Conservation (phyloP, 2,113 vertebrate species). For the Nettapus auritus region DNA sequence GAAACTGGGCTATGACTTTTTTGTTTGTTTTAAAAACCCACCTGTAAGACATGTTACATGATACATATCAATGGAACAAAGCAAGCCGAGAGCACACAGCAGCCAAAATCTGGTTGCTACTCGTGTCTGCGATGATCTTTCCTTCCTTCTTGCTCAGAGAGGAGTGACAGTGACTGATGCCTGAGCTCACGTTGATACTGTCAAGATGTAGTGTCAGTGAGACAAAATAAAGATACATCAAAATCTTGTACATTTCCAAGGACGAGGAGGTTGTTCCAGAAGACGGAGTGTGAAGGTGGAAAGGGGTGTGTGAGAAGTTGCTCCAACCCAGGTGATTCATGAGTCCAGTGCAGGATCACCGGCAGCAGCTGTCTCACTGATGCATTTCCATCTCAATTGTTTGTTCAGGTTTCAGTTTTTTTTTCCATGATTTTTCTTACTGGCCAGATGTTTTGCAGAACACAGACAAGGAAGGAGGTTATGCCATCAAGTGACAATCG, state of each 20-base stretch:
- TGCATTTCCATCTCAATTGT: constrained; percentile 7
- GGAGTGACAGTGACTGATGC: background rate
- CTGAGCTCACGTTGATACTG: background rate
- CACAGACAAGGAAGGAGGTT: constrained; percentile 4
- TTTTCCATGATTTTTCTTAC: constrained; percentile 30
- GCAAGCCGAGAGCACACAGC: background rate
- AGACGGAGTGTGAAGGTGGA: constrained; percentile 9
- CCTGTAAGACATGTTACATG: background rate
- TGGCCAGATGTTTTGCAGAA: constrained; percentile 49
- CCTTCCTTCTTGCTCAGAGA: background rate
- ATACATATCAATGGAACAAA: background rate
- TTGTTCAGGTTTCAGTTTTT: constrained; percentile 5
- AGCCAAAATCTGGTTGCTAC: background rate
- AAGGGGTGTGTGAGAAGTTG: background rate
- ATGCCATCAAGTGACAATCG: constrained; percentile 7
- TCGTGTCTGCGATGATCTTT: background rate
- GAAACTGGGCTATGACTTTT: background rate
- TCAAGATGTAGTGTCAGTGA: background rate
- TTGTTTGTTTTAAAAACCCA: background rate
- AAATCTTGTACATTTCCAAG: constrained; percentile 35
- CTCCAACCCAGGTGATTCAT: background rate
- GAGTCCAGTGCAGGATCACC: background rate
- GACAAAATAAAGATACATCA: background rate
- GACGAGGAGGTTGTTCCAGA: constrained; percentile 21
- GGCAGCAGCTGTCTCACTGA: background rate